Percentiles rank a stretch among this genome's conserved stretches.
phyloP scores from a whole-genome alignment of 2,888 invertebrate species.

The Candidula unifasciata region DNA sequence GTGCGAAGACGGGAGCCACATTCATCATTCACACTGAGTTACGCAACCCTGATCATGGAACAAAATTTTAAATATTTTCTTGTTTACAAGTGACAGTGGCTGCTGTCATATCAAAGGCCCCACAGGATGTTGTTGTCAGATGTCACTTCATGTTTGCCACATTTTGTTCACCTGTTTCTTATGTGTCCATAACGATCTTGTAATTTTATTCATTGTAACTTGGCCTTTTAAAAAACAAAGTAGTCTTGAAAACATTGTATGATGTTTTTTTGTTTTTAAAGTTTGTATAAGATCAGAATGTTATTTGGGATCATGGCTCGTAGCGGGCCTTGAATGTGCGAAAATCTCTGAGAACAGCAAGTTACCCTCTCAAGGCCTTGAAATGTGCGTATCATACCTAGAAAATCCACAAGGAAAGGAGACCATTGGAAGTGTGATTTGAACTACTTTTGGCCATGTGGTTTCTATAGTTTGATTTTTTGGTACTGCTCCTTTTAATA shows the following conservation, averaged over 20 bases:
- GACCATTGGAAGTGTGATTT: too few relatives aligned
- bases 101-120: not conserved
- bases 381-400: too few relatives aligned
- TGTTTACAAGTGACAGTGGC: constrained; percentile 9
- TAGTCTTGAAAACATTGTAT: not conserved
- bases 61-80: not conserved
- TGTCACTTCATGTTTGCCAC: not conserved
- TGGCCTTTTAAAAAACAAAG: not conserved
- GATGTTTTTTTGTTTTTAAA: not conserved
- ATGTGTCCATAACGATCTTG: not conserved
- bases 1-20: not conserved
- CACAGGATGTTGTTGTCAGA: not conserved
- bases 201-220: constrained; percentile 19
- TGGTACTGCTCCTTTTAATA: too few relatives aligned
- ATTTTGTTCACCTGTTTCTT: not conserved
- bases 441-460: too few relatives aligned
- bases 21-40: not conserved
- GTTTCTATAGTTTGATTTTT: too few relatives aligned
- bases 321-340: too few relatives aligned
- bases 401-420: too few relatives aligned
- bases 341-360: too few relatives aligned
- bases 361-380: too few relatives aligned
- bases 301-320: too few relatives aligned
- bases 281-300: not conserved
- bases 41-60: not conserved